Evolutionary conservation across 2,888 invertebrate genomes (phyloP).

Genomic region (Brachyptera risi): DNA sequence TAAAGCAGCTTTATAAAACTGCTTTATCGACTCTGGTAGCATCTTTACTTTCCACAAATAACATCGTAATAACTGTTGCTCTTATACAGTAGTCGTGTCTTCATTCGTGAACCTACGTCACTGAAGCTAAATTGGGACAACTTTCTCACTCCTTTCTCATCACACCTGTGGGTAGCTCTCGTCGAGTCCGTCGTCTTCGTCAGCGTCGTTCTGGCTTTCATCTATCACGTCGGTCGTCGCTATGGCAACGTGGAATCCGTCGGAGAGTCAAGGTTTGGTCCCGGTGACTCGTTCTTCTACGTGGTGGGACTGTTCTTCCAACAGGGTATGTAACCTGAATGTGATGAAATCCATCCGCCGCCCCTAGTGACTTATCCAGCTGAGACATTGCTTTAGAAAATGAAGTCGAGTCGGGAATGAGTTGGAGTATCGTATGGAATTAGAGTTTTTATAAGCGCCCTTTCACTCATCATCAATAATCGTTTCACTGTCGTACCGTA

Average conservation of each 20-base stretch:
- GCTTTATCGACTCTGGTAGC: too few relatives aligned
- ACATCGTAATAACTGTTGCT: too few relatives aligned
- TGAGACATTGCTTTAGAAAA: background rate
- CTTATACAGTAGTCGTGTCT: constrained; percentile 2
- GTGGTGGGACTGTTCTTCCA: constrained; percentile 8
- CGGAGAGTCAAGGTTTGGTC: background rate
- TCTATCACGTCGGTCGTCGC: background rate
- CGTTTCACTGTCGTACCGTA: too few relatives aligned
- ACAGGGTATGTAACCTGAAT: background rate
- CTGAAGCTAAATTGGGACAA: background rate
- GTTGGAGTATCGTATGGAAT: background rate
- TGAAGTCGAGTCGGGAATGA: background rate
- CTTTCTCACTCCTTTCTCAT: constrained; percentile 12
- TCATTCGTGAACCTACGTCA: background rate
- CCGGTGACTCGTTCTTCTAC: background rate
- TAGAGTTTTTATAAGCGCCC: too few relatives aligned
- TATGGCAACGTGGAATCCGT: background rate
- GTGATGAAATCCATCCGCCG: background rate
- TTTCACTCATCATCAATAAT: too few relatives aligned
- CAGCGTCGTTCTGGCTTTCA: background rate
- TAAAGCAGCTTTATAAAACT: too few relatives aligned
- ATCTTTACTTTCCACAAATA: too few relatives aligned
- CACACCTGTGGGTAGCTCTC: constrained; percentile 4
- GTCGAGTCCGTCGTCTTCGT: background rate
- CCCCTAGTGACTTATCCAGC: background rate